A percentile compares a stretch with the other conserved stretches of the same genome.
phyloP scores from a whole-genome alignment of 2,113 vertebrate species.

The Anguilla rostrata region DNA sequence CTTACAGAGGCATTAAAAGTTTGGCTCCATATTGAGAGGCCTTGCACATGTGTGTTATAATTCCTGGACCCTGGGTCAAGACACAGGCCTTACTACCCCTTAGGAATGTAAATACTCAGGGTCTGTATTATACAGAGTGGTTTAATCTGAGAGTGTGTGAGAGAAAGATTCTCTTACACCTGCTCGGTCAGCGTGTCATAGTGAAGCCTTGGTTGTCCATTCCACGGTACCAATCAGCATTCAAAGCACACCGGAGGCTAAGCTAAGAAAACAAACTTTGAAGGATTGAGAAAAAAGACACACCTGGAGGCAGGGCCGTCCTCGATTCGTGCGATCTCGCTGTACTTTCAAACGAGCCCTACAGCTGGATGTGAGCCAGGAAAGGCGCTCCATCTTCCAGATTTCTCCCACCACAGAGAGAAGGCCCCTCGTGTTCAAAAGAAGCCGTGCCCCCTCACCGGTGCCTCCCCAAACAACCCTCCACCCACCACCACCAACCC shows the following conservation, averaged over 20 bases:
- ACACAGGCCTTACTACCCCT: background rate
- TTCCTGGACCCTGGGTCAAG: background rate
- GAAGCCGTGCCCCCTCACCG: constrained; percentile 56
- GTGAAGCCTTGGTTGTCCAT: background rate
- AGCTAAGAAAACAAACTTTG: background rate
- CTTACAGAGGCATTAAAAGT: background rate
- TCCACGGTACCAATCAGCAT: background rate
- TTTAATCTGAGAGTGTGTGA: constrained; percentile 2
- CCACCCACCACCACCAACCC: background rate
- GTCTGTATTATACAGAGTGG: background rate
- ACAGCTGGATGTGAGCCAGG: background rate
- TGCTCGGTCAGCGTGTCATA: background rate
- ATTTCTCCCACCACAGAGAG: background rate
- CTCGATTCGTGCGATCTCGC: background rate
- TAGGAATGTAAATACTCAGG: background rate
- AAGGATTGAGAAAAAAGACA: background rate
- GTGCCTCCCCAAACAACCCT: constrained; percentile 17
- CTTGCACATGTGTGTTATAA: background rate
- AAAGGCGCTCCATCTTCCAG: background rate
- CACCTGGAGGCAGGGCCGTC: background rate
- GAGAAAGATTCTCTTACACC: background rate
- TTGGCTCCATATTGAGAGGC: constrained; percentile 5
- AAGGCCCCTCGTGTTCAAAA: constrained; percentile 28
- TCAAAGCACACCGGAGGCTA: background rate
- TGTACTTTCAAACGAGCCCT: background rate